Base-by-base conservation (phyloP, 2,888 invertebrate genomes). In the Merodon equestris region DNA sequence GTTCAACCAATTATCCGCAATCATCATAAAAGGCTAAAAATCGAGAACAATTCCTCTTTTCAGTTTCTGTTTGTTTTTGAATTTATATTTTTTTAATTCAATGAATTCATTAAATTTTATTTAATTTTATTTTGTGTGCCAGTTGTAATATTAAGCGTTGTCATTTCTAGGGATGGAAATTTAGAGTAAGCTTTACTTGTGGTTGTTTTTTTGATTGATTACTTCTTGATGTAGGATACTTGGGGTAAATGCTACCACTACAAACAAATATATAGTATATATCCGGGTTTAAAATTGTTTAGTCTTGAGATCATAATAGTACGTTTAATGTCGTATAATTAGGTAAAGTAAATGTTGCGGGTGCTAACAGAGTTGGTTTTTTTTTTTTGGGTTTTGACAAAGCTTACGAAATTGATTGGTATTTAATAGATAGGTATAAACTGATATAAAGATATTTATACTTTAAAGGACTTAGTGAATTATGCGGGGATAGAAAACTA, bases 1-100 rank as follows among this genome's bases (percentile, higher is more conserved):
- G 87, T 86, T 86, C 87, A 87, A 88, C 87, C 87, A 87, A 87
- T 87, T 87, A 88, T 87, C 87, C 87, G 87, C 87, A 87, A 87
- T 88, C 87, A 87, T 87, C 87, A 87, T 88, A 84, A 86, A 84
- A 83, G 82, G 82, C 84, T 87, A 87, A 87, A 88, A 87, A 87
- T 88, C 86, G 84, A 86, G 87, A 86, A 86, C 83, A 83, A 83
- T 83, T 84, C 40, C 53, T 54, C 40, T 47, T 60, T 57, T 63
- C 40, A 45, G 61, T 53, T 54, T 54, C n/a, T 76, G 56, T 1
- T 74, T 57, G 67, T 27, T 27, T 27, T 27, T 27, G 3, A 4
- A 27, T 27, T 4, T 27, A 27, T 27, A 27, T 27, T 4, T 27
- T 7, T 27, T 27, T 27, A 27, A 27, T 27, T 7, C 9, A 66